These are phyloP conservation scores for Halichoerus grypus DNA, from an alignment of 2,113 vertebrate species.

Conservation along the genomic window DNA sequence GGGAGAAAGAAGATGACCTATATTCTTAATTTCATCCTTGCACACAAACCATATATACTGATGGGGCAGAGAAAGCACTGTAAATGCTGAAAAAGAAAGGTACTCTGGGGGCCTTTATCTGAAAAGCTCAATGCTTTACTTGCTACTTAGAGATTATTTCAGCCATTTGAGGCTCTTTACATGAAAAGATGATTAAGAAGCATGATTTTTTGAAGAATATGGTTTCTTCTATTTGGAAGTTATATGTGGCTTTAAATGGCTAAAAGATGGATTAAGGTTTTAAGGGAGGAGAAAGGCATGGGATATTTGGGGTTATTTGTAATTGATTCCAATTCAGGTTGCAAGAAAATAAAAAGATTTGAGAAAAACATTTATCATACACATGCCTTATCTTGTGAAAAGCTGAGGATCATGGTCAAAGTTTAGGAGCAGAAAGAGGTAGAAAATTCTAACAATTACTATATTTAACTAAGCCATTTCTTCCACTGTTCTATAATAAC, in stretches of 20 bases:
- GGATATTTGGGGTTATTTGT: background rate
- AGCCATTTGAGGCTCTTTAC: background rate
- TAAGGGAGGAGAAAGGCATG: background rate
- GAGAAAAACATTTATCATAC: background rate
- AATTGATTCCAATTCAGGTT: background rate
- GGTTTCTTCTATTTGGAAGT: background rate
- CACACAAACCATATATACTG: background rate
- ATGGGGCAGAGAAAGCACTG: background rate
- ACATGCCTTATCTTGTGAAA: background rate
- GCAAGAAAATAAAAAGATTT: background rate
- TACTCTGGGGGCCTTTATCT: background rate
- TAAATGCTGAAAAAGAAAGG: background rate
- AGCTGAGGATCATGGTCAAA: background rate
- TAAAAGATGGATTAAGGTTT: background rate
- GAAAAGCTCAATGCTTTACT: slow-evolving; percentile 17
- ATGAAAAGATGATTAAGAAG: background rate
- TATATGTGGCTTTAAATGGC: background rate
- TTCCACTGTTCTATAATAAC: background rate
- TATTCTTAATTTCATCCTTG: background rate
- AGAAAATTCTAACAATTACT: background rate
- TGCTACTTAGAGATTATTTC: background rate
- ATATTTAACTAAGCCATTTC: background rate
- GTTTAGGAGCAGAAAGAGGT: background rate
- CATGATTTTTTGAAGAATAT: background rate
- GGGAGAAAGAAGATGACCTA: background rate